Conservation (phyloP, 2,888 invertebrate genomes). For the Nemotelus pantherinus region DNA sequence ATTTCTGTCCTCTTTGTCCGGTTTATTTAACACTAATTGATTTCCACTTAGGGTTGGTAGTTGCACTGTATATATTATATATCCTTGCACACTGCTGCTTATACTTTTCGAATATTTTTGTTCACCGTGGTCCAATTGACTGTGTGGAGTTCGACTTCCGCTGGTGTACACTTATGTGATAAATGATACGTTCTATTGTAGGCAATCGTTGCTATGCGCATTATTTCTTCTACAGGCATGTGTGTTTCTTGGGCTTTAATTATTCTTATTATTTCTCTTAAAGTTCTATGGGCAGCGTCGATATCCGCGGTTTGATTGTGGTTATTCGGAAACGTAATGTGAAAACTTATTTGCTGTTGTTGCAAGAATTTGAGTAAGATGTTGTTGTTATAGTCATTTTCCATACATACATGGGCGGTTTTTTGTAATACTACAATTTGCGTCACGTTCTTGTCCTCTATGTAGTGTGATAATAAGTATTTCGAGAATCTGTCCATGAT, state of each 20-base stretch:
- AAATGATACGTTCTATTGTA: not conserved
- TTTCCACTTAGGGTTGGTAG: not conserved
- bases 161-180: not conserved
- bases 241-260: not conserved
- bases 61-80: not conserved
- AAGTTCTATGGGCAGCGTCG: not conserved
- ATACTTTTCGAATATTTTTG: too few species aligned
- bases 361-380: too few species aligned
- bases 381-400: too few species aligned
- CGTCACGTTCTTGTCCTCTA: not conserved
- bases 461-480: not conserved
- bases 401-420: not conserved
- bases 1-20: not conserved
- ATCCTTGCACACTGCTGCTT: too few species aligned
- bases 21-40: not conserved
- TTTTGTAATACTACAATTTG: too few species aligned
- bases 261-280: not conserved
- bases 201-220: not conserved
- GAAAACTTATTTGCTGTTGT: too few species aligned
- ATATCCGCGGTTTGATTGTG: too few species aligned
- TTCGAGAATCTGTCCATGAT: not conserved
- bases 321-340: too few species aligned
- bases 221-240: too few species aligned
- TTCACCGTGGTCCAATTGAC: too few species aligned
- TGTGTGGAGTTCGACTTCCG: not conserved